Evolutionary conservation across 92 coral and sea anemone genomes (phyloP).

Genomic region (Montipora capitata): DNA sequence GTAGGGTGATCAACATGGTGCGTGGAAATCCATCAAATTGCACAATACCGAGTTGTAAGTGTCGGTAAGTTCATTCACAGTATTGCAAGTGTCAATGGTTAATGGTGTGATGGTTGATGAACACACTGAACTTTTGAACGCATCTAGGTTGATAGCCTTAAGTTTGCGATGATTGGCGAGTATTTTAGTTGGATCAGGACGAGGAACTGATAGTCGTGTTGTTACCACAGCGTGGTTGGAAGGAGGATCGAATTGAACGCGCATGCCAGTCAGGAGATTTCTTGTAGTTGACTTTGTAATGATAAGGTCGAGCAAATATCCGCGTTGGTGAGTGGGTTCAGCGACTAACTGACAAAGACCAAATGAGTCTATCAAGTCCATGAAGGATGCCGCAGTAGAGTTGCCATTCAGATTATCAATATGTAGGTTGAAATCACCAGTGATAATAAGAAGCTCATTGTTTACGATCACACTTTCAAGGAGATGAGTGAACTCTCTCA

Average conservation of each 20-base stretch:
- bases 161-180: slow-evolving; percentile 32
- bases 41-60: slow-evolving; percentile 15
- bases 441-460: slow-evolving; percentile 1
- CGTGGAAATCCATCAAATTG: slow-evolving; percentile 6
- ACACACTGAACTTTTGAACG: background rate
- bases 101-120: slow-evolving; percentile 13
- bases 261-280: background rate
- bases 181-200: slow-evolving; percentile 32
- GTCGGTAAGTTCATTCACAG: slow-evolving; percentile 14
- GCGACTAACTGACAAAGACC: slow-evolving; percentile 28
- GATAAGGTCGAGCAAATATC: slow-evolving; percentile 30
- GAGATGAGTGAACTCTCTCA: slow-evolving; percentile 7
- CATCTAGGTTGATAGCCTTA: background rate
- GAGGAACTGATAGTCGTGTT: slow-evolving; percentile 28
- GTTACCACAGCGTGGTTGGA: slow-evolving; percentile 47
- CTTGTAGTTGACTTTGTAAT: slow-evolving; percentile 22
- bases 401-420: background rate
- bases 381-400: slow-evolving; percentile 6
- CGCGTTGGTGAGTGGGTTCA: slow-evolving; percentile 34
- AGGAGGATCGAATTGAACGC: slow-evolving; percentile 38
- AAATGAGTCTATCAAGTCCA: slow-evolving; percentile 19
- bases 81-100: background rate
- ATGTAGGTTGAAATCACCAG: background rate
- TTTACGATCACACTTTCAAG: slow-evolving; percentile 7
- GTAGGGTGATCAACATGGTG: background rate